Evolutionary conservation across 2,888 invertebrate species (phyloP).

Genomic region (Drosophila histrio): DNA sequence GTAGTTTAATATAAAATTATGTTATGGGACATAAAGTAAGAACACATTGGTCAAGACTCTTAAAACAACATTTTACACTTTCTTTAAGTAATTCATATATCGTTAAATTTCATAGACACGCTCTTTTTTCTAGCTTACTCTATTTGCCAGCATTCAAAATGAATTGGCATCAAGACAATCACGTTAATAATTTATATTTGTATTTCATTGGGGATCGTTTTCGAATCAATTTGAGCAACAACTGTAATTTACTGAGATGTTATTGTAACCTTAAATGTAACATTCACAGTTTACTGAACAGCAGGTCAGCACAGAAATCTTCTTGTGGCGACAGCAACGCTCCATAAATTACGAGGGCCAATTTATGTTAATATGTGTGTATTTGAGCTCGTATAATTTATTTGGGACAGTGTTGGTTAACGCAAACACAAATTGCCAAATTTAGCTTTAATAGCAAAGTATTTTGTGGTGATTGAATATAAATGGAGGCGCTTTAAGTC

Average conservation of each 20-base stretch:
- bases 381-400: conserved; percentile 28
- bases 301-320: conserved; percentile 6
- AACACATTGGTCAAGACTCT: background rate
- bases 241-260: conserved; percentile 22
- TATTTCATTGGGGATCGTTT: conserved; percentile 14
- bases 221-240: conserved; percentile 17
- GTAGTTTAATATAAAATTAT: background rate
- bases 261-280: conserved; percentile 1
- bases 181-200: background rate
- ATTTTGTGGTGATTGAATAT: conserved; percentile 20
- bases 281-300: conserved; percentile 3
- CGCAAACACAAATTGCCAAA: conserved; percentile 26
- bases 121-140: background rate
- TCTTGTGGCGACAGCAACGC: conserved; percentile 22
- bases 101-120: too few species aligned
- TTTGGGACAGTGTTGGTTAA: conserved; percentile 39
- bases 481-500: background rate
- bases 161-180: background rate
- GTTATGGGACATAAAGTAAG: background rate
- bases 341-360: conserved; percentile 57
- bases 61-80: background rate
- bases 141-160: background rate
- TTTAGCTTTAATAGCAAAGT: conserved; percentile 9
- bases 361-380: conserved; percentile 56
- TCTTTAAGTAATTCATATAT: too few species aligned